Percentiles rank a stretch among this genome's conserved stretches.
Conservation (phyloP, 2,113 vertebrate genomes). For the Rafetus swinhoei region DNA sequence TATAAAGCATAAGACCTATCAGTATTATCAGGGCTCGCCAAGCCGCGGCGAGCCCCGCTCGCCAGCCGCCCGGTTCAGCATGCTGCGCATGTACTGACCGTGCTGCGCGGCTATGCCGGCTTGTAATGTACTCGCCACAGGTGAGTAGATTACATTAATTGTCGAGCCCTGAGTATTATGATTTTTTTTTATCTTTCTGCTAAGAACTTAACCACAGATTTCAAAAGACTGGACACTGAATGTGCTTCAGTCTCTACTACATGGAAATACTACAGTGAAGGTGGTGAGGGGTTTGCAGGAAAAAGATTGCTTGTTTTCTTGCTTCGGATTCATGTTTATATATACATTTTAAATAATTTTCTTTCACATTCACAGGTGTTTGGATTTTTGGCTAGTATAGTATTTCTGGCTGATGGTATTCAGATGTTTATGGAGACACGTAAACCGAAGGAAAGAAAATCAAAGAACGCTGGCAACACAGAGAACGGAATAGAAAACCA, state of each 20-base stretch:
- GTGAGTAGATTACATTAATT: too few relatives aligned
- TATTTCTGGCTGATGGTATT: constrained; percentile 71
- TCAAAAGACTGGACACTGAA: not conserved
- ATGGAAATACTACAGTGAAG: not conserved
- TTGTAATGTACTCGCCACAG: too few relatives aligned
- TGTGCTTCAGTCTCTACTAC: accelerated
- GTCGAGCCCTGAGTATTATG: too few relatives aligned
- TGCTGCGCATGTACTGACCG: too few relatives aligned
- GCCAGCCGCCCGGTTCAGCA: too few relatives aligned
- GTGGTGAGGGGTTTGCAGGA: not conserved
- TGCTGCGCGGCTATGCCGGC: too few relatives aligned
- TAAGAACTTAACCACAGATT: not conserved
- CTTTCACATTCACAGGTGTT: constrained; percentile 79
- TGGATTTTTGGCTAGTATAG: constrained; percentile 80
- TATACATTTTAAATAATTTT: not conserved
- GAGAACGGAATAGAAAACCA: constrained; percentile 52
- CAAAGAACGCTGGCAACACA: not conserved
- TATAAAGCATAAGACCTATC: not conserved
- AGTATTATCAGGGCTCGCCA: not conserved
- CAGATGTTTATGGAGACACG: accelerated
- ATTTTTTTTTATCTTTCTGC: constrained; percentile 7
- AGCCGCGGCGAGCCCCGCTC: too few relatives aligned
- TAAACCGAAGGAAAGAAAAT: accelerated
- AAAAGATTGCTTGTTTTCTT: not conserved
- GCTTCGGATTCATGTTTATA: not conserved